A percentile compares a stretch with the other conserved stretches of the same genome.
Evolutionary conservation across 2,888 invertebrate species (phyloP).

Genomic region (Teleiodes luculella): DNA sequence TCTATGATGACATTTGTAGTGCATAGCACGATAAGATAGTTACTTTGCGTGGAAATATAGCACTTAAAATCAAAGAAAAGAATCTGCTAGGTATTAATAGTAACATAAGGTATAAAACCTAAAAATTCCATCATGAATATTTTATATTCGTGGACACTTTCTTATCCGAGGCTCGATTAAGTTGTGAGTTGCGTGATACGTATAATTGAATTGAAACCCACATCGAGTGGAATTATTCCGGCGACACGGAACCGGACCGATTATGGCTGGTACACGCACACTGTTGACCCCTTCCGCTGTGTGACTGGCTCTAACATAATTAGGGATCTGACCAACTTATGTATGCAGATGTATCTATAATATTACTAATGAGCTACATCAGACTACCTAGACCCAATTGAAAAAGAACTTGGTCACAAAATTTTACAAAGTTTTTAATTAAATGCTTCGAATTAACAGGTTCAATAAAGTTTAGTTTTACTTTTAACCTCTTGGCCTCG

Average conservation of each 20-base stretch:
- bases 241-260: conserved; percentile 51
- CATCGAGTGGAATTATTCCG: conserved; percentile 52
- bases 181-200: conserved; percentile 47
- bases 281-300: conserved; percentile 8
- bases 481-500: no score
- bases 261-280: conserved; percentile 36
- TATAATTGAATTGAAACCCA: conserved; percentile 59
- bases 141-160: conserved; percentile 23
- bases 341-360: background rate
- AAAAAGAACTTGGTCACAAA: no score
- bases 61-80: background rate
- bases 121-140: conserved; percentile 1
- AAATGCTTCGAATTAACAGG: no score
- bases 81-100: no score
- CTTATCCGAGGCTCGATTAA: conserved; percentile 26
- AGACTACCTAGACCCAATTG: background rate
- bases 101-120: no score
- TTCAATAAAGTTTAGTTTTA: no score
- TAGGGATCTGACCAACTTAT: background rate
- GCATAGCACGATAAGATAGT: no score
- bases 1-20: no score
- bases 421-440: no score
- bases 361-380: background rate
- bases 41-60: no score
- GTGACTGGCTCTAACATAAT: background rate